Base-by-base conservation (phyloP, 2,888 invertebrate genomes). In the Pandemis corylana region DNA sequence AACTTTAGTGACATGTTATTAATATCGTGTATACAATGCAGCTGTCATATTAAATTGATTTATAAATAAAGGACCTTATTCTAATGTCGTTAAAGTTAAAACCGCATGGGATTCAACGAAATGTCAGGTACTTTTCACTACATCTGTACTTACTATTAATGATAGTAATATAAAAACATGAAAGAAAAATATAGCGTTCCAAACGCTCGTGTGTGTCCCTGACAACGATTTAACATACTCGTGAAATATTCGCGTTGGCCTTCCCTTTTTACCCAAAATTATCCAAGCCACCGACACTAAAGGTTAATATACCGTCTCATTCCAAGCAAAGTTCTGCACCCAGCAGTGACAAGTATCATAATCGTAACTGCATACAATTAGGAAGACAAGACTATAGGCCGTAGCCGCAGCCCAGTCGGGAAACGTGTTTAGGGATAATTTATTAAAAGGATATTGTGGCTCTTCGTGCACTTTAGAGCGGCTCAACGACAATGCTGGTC, bases 201-300 rank as follows among this genome's bases (percentile, higher is more conserved):
- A 53, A 69, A 65, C 65, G 74, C 69, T 15, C 61, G 76, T 69
- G 66, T 65, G 65, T 66, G 53, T 62, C 20, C 49, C 15, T 53
- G 51, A 56, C 64, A 61, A 61, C 65, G 61, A 42, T 62, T 65
- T 75, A 71, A 68, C 71, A 68, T 63, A 62, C 69, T 69, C 76
- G 69, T 69, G 72, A 75, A 71, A 68, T 68, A 64, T 71, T 61
- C 72, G 59, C 83, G 80, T 83, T 88, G 87, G 83, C 84, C 84
- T 83, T 83, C 80, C 80, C 83, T 83, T 80, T 82, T 82, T 83
- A 81, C 84, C 81, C 78, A 80, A 86, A 89, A 90, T 87, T 83
- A 89, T 87, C 85, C 84, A 81, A 82, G 80, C 81, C 81, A 15
- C 51, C 59, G 69, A 69, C 82, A 83, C 88, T 87, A 65, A 63